Evolutionary conservation across 2,113 vertebrate species (phyloP), one percentile per base, ranked within the genome.

Genomic region (Pelmatolapia mariae): DNA sequence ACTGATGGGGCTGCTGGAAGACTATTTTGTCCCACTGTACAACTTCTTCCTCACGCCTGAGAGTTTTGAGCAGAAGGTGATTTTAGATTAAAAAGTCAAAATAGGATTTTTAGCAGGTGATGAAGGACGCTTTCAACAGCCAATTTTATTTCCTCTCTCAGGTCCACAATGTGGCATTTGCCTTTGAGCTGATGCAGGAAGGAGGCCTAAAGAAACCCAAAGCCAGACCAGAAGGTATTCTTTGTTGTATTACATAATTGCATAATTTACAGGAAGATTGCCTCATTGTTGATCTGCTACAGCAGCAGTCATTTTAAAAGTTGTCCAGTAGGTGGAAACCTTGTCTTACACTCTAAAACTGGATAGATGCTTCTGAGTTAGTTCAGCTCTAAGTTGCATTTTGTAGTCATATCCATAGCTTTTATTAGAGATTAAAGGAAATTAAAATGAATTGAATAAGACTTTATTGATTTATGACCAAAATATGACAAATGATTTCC

Each of bases 161-260:
- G 99, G 98, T 99, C 13, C 98, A 99, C 87, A 99, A 99, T 9
- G 97, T 99, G 82, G 95, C 97, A 0, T 99, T 99, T 90, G 97
- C 99, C 50, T 99, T 99, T 90, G 98, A 99, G 89, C 95, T 99
- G 90, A 99, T 99, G 99, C 97, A 99, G 63, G 99, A 99, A 1
- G 98, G 97, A 81, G 98, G 98, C 2, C 94, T 99, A 81, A 98
- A 98, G 95, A 99, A 98, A 89, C 98, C 98, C 36, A 99, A 99
- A 96, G 98, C 98, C 56, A 97, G 97, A 29, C 98, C 99, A 4
- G 98, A 99, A 98, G 99, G 99, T 99, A 96, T 54, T 73, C 1
- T 52, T 38, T 26, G 4, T 53, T 57, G 57, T 18, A 26, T 81
- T 8, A 40, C 8, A 29, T 22, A 43, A 68, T 63, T 43, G 43